Base-by-base conservation (phyloP, 2,888 invertebrate species). In the Danaus chrysippus region DNA sequence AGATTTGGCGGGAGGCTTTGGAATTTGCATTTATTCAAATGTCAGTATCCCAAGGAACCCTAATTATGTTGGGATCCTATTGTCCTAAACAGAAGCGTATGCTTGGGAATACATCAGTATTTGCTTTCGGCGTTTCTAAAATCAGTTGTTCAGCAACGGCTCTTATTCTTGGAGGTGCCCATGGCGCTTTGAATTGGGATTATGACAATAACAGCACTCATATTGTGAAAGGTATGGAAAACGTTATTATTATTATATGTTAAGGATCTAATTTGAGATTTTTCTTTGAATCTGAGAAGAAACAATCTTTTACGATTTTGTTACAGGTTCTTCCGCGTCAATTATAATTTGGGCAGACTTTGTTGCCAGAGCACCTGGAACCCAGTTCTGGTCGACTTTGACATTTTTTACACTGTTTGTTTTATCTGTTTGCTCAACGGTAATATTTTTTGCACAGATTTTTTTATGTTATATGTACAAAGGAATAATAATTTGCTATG, bases 1-100 rank as follows among this genome's bases (percentile, higher is more conserved):
- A 91, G 89, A 81, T 91, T 49, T 91, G 91, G 91, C 82, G 84
- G 0, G 82, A 86, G 53, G 91, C 91, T 1, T 70, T 87, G 19
- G 90, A 91, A 68, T 90, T 84, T 65, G 72, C 86, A 0, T 73
- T 91, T 0, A 61, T 91, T 11, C 80, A 91, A 70, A 82, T 89
- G 81, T 74, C 83, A 0, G 73, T 88, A 0, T 78, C 81, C 1
- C 87, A 88, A 67, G 91, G 91, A 0, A 79, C 87, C 0, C 73
- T 88, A 1, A 67, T 84, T 3, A 90, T 89, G 89, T 75, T 90
- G 5, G 90, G 90, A 6, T 73, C 87, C 0, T 82, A 82, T 66
- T 84, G 84, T 43, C 88, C 87, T 0, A 79, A 82, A 60, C 67
- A 77, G 11, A 79, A 79, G 41, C 83, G 83, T 57, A 72, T 70